phyloP scores from a whole-genome alignment of 2,888 invertebrate genomes.

The Euzophera pinguis region DNA sequence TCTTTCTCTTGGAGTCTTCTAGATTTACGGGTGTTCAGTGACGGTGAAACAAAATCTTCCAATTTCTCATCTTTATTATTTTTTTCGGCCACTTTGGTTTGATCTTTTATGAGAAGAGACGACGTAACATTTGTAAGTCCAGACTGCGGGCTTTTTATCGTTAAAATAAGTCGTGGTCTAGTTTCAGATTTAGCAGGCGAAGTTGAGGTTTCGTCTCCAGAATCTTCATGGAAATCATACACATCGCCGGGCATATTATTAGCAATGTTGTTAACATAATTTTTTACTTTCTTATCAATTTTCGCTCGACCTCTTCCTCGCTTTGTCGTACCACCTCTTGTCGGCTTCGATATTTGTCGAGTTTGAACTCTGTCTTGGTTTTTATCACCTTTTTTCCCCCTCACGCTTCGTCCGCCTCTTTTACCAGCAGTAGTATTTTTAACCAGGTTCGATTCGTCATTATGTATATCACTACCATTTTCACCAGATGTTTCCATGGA shows the following conservation, averaged over 20 bases:
- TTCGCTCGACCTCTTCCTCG: conserved; percentile 75
- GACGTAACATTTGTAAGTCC: conserved; percentile 63
- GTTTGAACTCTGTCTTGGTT: conserved; percentile 64
- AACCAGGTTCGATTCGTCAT: conserved; percentile 33
- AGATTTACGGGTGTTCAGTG: conserved; percentile 88
- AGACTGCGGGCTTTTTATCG: conserved; percentile 86
- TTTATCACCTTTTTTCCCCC: conserved; percentile 67
- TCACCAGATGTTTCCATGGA: conserved; percentile 27
- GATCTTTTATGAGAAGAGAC: conserved; percentile 63
- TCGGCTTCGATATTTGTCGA: conserved; percentile 65
- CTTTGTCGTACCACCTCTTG: conserved; percentile 56
- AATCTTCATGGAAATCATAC: conserved; percentile 95
- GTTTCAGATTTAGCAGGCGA: conserved; percentile 69
- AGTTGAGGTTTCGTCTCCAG: conserved; percentile 85
- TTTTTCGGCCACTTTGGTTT: conserved; percentile 50
- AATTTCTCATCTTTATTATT: conserved; percentile 63
- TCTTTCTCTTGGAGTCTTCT: conserved; percentile 89
- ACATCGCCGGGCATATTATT: conserved; percentile 86
- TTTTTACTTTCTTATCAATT: conserved; percentile 75
- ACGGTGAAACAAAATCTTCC: conserved; percentile 83
- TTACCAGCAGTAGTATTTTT: conserved; percentile 39
- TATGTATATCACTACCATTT: conserved; percentile 24
- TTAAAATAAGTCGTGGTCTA: conserved; percentile 88
- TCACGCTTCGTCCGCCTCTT: conserved; percentile 61
- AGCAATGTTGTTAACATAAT: conserved; percentile 68